Evolutionary conservation across 2,888 invertebrate species (phyloP).

Genomic region (Eristalis pertinax): DNA sequence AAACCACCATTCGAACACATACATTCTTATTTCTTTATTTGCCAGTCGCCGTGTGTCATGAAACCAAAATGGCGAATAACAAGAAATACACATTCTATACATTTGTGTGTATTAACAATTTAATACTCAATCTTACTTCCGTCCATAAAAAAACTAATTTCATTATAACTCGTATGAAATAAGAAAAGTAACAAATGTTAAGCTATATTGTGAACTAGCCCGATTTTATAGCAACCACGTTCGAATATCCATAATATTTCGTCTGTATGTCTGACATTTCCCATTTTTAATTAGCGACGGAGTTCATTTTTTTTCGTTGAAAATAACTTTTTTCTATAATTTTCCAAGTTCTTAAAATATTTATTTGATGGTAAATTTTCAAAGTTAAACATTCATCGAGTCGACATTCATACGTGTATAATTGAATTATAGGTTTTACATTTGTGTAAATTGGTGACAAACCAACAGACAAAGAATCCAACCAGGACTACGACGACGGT

Average conservation of each 20-base stretch:
- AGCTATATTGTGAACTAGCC: constrained; percentile 32
- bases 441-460: constrained; percentile 65
- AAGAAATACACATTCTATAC: neutral
- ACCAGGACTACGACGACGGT: constrained; percentile 38
- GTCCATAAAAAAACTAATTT: neutral
- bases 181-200: neutral
- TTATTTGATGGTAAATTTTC: constrained; percentile 69
- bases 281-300: constrained; percentile 71
- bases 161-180: neutral
- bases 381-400: constrained; percentile 15
- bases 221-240: constrained; percentile 39
- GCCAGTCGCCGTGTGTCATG: no score
- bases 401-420: constrained; percentile 20
- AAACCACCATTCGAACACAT: no score
- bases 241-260: constrained; percentile 36
- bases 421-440: constrained; percentile 62
- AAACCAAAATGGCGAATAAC: no score
- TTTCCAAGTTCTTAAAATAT: constrained; percentile 65
- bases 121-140: no score
- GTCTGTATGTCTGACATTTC: constrained; percentile 64
- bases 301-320: constrained; percentile 73
- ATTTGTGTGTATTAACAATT: neutral
- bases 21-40: no score
- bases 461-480: constrained; percentile 70
- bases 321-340: constrained; percentile 70